Evolutionary conservation across 2,888 invertebrate genomes (phyloP).

Genomic region (Anagyrus pseudococci): DNA sequence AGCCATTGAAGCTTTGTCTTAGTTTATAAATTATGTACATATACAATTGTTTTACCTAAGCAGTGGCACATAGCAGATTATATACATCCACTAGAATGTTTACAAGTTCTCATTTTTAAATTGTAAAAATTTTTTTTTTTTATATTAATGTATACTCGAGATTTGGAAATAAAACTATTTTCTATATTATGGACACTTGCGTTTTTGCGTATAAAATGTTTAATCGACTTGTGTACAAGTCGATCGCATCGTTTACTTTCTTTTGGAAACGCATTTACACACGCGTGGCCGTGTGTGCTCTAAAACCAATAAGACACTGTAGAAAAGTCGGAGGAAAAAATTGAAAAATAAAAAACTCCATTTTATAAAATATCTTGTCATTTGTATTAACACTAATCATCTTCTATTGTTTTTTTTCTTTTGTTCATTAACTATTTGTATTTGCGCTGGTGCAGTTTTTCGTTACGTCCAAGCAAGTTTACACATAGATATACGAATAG

Average conservation of each 20-base stretch:
- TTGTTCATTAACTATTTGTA: not conserved
- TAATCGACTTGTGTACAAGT: conserved; percentile 11
- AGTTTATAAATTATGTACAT: conserved; percentile 31
- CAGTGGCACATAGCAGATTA: conserved; percentile 41
- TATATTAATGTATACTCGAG: conserved; percentile 11
- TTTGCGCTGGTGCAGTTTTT: conserved; percentile 14
- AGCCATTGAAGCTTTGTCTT: conserved; percentile 15
- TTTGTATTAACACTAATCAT: conserved; percentile 17
- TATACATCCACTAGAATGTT: conserved; percentile 30
- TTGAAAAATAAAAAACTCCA: conserved; percentile 15
- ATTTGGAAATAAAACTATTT: conserved; percentile 14
- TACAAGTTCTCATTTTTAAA: conserved; percentile 1
- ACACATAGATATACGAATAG: conserved; percentile 11
- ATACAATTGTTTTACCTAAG: conserved; percentile 31
- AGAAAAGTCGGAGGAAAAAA: conserved; percentile 5
- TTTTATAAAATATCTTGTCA: conserved; percentile 21
- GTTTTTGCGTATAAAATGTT: conserved; percentile 28
- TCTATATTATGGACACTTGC: conserved; percentile 6
- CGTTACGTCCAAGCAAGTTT: conserved; percentile 28
- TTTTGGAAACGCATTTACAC: conserved; percentile 14
- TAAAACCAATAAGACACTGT: not conserved
- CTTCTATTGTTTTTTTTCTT: not conserved
- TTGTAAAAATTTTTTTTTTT: conserved; percentile 26
- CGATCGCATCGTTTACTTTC: conserved; percentile 25
- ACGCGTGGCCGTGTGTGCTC: not conserved